Percentiles rank a stretch among this genome's conserved stretches.
These are phyloP conservation scores for Drosophila prostipennis DNA, from an alignment of 2,888 invertebrate genomes.

Conservation along the genomic window DNA sequence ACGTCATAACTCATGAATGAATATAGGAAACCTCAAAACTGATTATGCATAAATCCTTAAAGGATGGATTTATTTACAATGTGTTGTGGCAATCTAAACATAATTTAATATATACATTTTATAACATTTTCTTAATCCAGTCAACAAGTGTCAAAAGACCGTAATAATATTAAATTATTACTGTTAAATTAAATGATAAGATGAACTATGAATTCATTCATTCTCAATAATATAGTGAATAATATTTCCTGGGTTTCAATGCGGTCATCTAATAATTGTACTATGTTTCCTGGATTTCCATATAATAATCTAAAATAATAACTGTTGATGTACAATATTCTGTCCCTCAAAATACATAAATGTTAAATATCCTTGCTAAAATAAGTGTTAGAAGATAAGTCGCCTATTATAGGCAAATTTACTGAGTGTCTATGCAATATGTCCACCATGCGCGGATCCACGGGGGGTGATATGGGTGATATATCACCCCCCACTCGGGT, in stretches of 20 bases:
- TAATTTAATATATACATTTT: too few relatives aligned
- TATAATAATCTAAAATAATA: too few relatives aligned
- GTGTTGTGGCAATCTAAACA: too few relatives aligned
- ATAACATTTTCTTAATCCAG: too few relatives aligned
- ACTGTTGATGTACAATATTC: neutral
- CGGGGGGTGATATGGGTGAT: too few relatives aligned
- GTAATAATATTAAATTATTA: too few relatives aligned
- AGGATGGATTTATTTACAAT: too few relatives aligned
- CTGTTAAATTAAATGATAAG: constrained; percentile 2
- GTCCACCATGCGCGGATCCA: too few relatives aligned
- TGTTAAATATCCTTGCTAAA: neutral
- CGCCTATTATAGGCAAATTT: neutral
- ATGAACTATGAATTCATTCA: neutral
- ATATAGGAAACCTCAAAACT: neutral
- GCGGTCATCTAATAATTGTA: neutral
- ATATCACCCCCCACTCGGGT: too few relatives aligned
- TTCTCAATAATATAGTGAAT: neutral
- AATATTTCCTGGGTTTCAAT: neutral
- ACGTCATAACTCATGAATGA: neutral
- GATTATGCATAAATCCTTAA: neutral
- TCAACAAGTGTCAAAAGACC: too few relatives aligned
- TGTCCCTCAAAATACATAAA: too few relatives aligned
- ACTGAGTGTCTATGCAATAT: neutral
- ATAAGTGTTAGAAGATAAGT: neutral
- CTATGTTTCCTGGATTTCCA: too few relatives aligned